phyloP scores from a whole-genome alignment of 2,113 vertebrate genomes.

The Acanthochromis polyacanthus region DNA sequence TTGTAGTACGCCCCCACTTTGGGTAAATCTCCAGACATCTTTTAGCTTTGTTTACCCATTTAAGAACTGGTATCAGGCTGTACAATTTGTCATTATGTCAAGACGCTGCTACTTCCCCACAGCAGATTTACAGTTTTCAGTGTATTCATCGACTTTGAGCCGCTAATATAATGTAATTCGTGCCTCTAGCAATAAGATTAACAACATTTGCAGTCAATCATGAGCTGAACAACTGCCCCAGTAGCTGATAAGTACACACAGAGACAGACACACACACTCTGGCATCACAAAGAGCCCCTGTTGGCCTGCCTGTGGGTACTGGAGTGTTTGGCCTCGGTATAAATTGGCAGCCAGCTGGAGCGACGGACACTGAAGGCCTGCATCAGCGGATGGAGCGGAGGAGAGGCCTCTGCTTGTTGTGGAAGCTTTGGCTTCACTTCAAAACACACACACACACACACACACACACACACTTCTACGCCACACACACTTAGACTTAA shows the following conservation, averaged over 20 bases:
- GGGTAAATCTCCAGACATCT: too few species aligned
- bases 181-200: conserved; percentile 34
- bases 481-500: conserved; percentile 38
- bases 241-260: conserved; percentile 42
- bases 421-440: conserved; percentile 64
- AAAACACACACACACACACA: conserved; percentile 61
- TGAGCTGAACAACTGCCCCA: conserved; percentile 60
- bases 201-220: conserved; percentile 64
- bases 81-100: too few species aligned
- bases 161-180: conserved; percentile 30
- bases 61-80: too few species aligned
- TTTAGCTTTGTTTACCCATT: too few species aligned
- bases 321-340: conserved; percentile 75
- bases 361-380: conserved; percentile 70
- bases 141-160: neutral
- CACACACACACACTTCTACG: neutral
- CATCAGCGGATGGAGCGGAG: conserved; percentile 65
- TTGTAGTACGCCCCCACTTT: too few species aligned
- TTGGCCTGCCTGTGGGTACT: conserved; percentile 69
- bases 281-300: conserved; percentile 75
- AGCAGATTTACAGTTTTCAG: neutral
- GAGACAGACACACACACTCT: conserved; percentile 54
- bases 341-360: conserved; percentile 76
- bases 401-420: conserved; percentile 72
- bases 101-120: neutral